phyloP scores from a whole-genome alignment of 2,797 vertebrate genomes.

The Huso huso region DNA sequence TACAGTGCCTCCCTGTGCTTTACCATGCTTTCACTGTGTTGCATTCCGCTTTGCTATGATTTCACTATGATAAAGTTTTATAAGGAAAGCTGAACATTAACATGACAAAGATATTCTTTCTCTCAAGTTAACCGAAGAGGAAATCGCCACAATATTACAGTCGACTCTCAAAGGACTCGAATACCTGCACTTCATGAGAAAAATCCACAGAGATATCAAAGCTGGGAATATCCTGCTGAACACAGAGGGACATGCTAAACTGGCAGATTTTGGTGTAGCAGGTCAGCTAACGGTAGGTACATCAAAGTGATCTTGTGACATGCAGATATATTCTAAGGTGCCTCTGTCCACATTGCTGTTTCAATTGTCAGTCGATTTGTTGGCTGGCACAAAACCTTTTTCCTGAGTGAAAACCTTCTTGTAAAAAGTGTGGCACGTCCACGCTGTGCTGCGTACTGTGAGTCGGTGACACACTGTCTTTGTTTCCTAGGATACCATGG shows the following conservation, averaged over 20 bases:
- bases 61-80: no score
- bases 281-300: constrained; percentile 85
- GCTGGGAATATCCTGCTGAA: constrained; percentile 93
- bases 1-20: no score
- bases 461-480: not conserved
- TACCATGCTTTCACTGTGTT: no score
- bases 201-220: constrained; percentile 95
- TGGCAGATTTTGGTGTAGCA: constrained; percentile 92
- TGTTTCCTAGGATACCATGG: constrained; percentile 85
- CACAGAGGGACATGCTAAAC: constrained; percentile 84
- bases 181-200: constrained; percentile 96
- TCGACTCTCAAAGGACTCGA: constrained; percentile 86
- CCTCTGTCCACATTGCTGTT: constrained; percentile 9
- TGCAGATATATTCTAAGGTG: not conserved
- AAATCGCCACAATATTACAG: constrained; percentile 81
- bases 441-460: not conserved
- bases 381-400: no score
- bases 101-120: constrained; percentile 9
- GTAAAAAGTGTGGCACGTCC: no score
- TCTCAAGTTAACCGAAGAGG: constrained; percentile 79
- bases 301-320: not conserved
- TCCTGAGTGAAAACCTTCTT: no score
- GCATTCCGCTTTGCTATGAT: no score
- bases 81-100: no score
- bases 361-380: not conserved